Conservation (phyloP, 2,888 invertebrate species). For the Drosophila neutralis region DNA sequence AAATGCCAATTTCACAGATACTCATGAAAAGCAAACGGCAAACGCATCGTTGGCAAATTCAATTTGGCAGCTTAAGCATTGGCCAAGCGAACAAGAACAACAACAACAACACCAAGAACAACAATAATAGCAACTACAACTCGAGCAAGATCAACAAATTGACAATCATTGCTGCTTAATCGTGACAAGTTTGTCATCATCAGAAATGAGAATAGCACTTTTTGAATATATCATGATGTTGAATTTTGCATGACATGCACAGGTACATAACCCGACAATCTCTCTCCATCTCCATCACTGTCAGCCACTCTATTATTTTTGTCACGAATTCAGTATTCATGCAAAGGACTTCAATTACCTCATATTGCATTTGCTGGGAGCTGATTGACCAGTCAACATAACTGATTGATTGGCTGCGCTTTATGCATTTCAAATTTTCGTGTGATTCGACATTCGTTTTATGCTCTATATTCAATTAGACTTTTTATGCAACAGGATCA, state of each 20-base stretch:
- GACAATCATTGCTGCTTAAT: conserved; percentile 6
- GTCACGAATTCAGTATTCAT: conserved; percentile 1
- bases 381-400: conserved; percentile 2
- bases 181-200: conserved; percentile 1
- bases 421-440: conserved; percentile 8
- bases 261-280: neutral
- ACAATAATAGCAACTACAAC: neutral
- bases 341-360: conserved; percentile 1
- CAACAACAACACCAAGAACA: neutral
- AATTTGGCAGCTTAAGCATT: conserved; percentile 69
- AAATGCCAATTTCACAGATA: conserved; percentile 78
- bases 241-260: neutral
- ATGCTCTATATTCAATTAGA: conserved; percentile 16
- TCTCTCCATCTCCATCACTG: neutral
- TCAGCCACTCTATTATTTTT: neutral
- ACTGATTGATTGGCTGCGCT: conserved; percentile 16
- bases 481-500: conserved; percentile 32
- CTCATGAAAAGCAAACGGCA: conserved; percentile 37
- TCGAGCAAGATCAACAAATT: neutral
- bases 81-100: conserved; percentile 28
- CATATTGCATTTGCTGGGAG: neutral
- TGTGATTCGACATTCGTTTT: conserved; percentile 1
- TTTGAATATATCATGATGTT: neutral
- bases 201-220: neutral
- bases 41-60: conserved; percentile 58